phyloP scores from a whole-genome alignment of 64 coral and sea anemone genomes.

The Trachythela sp. region DNA sequence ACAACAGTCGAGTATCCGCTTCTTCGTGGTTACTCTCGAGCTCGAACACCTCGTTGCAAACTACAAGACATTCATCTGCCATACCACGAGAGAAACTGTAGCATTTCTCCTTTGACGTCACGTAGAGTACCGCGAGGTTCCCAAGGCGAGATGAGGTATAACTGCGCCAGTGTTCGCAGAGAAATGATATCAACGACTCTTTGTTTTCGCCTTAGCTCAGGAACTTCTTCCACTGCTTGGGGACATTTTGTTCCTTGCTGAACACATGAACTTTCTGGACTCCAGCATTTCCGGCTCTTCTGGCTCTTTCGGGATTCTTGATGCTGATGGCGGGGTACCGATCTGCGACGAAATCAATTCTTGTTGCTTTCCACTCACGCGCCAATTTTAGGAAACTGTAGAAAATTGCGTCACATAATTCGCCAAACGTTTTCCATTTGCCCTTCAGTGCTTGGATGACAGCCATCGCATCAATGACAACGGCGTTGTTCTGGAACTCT shows the following conservation, averaged over 20 bases:
- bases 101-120: constrained; percentile 16
- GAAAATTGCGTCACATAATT: too few species aligned
- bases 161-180: constrained; percentile 26
- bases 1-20: constrained; percentile 45
- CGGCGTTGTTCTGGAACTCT: too few species aligned
- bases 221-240: constrained; percentile 61
- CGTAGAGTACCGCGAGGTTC: neutral
- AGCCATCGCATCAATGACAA: too few species aligned
- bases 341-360: too few species aligned
- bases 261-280: too few species aligned
- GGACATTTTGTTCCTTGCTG: constrained; percentile 39
- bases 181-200: constrained; percentile 35
- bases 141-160: constrained; percentile 18
- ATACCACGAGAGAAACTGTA: constrained; percentile 34
- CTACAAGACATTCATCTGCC: constrained; percentile 36
- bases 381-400: too few species aligned
- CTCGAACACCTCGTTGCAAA: constrained; percentile 34
- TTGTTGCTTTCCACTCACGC: too few species aligned
- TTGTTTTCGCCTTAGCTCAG: constrained; percentile 62
- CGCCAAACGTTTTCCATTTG: too few species aligned
- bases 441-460: too few species aligned
- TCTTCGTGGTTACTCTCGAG: constrained; percentile 40
- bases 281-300: too few species aligned
- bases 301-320: too few species aligned
- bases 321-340: too few species aligned